These are phyloP conservation scores for Acanthopleura granulata DNA, from an alignment of 2,888 invertebrate genomes.

Conservation along the genomic window DNA sequence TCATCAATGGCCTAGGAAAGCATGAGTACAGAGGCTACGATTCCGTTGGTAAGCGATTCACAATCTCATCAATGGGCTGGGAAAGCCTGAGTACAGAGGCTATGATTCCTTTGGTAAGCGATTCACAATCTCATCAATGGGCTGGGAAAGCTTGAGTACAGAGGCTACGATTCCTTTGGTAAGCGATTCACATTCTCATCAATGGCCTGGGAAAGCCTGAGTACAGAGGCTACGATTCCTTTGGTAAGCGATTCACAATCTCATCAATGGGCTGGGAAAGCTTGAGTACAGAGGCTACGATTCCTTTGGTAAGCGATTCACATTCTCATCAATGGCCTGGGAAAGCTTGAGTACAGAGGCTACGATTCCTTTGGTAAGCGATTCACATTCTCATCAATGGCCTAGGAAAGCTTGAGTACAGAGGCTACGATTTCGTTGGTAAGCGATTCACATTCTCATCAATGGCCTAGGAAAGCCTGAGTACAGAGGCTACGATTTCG, in stretches of 20 bases:
- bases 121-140: slow-evolving; percentile 95
- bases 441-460: too few species aligned
- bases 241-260: too few species aligned
- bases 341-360: slow-evolving; percentile 97
- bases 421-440: slow-evolving; percentile 99
- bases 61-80: slow-evolving; percentile 93
- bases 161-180: slow-evolving; percentile 99
- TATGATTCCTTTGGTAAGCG: too few species aligned
- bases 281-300: slow-evolving; percentile 99
- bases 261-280: slow-evolving; percentile 95
- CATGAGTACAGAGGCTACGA: slow-evolving; percentile 99
- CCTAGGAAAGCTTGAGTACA: slow-evolving; percentile 95
- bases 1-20: slow-evolving; percentile 95
- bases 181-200: too few species aligned
- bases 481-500: slow-evolving; percentile 99
- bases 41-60: too few species aligned
- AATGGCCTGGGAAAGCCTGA: slow-evolving; percentile 96
- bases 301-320: too few species aligned
- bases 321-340: slow-evolving; percentile 93
- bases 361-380: too few species aligned
- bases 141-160: slow-evolving; percentile 95
- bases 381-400: slow-evolving; percentile 95
- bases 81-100: slow-evolving; percentile 97
- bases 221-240: slow-evolving; percentile 99
- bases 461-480: slow-evolving; percentile 96